These are phyloP conservation scores for Butastur rufipennis DNA, from an alignment of 2,113 vertebrate species.

Conservation along the genomic window DNA sequence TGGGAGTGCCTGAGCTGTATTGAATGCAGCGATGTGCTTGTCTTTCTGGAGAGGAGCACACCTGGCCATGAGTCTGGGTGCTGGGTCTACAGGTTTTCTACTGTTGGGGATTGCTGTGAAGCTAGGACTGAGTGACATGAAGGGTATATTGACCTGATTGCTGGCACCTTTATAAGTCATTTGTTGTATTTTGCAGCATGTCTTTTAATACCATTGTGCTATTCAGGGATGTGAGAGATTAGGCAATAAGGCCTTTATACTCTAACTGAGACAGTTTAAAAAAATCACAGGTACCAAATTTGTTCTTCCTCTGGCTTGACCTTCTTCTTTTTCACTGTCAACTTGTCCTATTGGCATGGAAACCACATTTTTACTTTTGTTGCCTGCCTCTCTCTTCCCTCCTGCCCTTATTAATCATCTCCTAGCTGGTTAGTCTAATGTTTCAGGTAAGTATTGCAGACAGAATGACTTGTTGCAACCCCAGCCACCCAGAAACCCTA, in stretches of 20 bases:
- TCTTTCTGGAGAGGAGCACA: not conserved
- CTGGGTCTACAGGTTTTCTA: rapidly evolving
- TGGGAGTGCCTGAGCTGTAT: not conserved
- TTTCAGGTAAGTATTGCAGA: not conserved
- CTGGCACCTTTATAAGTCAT: not conserved
- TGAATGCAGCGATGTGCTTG: rapidly evolving
- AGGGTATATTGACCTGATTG: not conserved
- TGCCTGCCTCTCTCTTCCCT: not conserved
- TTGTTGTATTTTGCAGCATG: not conserved
- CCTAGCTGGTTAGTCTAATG: not conserved
- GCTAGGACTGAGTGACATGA: not conserved
- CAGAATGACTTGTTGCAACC: not conserved
- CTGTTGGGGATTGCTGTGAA: not conserved
- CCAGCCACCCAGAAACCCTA: not conserved
- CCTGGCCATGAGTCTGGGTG: not conserved
- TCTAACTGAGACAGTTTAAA: not conserved
- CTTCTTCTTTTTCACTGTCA: not conserved
- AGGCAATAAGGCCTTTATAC: not conserved
- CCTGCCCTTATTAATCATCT: not conserved
- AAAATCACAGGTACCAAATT: not conserved
- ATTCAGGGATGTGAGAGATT: not conserved
- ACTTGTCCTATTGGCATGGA: not conserved
- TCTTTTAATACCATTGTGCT: not conserved
- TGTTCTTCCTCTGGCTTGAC: not conserved
- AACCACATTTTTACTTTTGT: not conserved